Evolutionary conservation across 2,797 vertebrate species (phyloP).

Genomic region (Alectoris magna): DNA sequence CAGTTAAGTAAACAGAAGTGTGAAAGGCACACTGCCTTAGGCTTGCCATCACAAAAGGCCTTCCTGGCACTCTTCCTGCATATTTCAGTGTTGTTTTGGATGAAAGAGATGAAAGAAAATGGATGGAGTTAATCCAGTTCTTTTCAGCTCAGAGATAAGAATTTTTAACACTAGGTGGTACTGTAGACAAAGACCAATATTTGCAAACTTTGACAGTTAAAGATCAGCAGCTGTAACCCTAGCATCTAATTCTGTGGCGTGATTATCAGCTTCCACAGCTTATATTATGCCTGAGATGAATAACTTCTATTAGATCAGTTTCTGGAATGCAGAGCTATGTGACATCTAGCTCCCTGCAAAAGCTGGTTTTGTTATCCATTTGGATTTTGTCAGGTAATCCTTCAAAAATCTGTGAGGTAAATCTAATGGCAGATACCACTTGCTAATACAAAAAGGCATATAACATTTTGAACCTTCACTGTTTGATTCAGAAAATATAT

Average conservation of each 20-base stretch:
- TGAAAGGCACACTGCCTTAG: background rate
- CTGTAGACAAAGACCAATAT: slow-evolving; percentile 62
- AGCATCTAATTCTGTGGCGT: background rate
- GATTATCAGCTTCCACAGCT: background rate
- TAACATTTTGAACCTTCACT: slow-evolving; percentile 4
- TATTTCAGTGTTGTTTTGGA: background rate
- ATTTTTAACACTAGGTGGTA: slow-evolving; percentile 73
- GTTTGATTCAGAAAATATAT: slow-evolving; percentile 16
- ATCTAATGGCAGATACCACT: slow-evolving; percentile 2
- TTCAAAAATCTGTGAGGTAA: background rate
- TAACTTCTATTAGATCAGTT: background rate
- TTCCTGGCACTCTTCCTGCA: background rate
- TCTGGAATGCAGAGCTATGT: background rate
- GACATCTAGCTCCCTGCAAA: background rate
- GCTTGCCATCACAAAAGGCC: rapidly evolving
- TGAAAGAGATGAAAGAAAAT: background rate
- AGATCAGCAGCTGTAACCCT: background rate
- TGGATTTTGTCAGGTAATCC: background rate
- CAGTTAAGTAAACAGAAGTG: background rate
- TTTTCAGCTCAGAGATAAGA: slow-evolving; percentile 12
- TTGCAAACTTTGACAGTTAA: background rate
- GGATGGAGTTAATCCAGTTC: background rate
- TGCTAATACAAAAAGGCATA: background rate
- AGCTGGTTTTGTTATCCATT: background rate
- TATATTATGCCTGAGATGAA: background rate